These are phyloP conservation scores for Muscicapa comitata DNA, from an alignment of 2,797 vertebrate species.

Conservation along the genomic window DNA sequence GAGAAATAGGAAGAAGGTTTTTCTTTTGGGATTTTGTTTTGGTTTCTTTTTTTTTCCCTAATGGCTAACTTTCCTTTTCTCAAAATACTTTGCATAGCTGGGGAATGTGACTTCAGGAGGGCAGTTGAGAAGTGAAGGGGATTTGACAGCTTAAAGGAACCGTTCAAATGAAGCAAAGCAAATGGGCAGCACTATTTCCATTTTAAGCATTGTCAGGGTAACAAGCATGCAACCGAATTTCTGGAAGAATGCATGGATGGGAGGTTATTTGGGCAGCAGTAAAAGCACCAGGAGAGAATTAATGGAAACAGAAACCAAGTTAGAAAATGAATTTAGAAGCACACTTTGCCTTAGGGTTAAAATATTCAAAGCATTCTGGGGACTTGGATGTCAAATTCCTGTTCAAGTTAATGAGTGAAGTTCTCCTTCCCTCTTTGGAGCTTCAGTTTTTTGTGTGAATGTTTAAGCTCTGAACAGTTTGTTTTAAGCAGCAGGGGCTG, in stretches of 20 bases:
- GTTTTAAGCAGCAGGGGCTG: not conserved
- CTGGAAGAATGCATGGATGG: not conserved
- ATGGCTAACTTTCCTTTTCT: not conserved
- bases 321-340: conserved; percentile 1
- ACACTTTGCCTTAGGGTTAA: not conserved
- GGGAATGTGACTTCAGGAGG: not conserved
- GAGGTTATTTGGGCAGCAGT: not conserved
- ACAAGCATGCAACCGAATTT: not conserved
- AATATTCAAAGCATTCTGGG: not conserved
- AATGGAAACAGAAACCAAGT: conserved; percentile 16
- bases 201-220: conserved; percentile 37
- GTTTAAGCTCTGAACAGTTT: not conserved
- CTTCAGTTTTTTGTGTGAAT: not conserved
- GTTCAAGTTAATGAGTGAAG: not conserved
- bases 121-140: not conserved
- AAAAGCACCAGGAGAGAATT: not conserved
- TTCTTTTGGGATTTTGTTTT: not conserved
- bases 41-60: not conserved
- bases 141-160: not conserved
- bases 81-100: not conserved
- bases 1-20: not conserved
- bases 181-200: conserved; percentile 1
- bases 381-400: not conserved
- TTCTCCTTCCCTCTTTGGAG: not conserved
- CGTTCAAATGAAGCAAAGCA: not conserved